Percentiles rank a stretch among this genome's conserved stretches.
Conservation (phyloP, 1,140 invertebrate genomes). For the Euglossa dilemma region DNA sequence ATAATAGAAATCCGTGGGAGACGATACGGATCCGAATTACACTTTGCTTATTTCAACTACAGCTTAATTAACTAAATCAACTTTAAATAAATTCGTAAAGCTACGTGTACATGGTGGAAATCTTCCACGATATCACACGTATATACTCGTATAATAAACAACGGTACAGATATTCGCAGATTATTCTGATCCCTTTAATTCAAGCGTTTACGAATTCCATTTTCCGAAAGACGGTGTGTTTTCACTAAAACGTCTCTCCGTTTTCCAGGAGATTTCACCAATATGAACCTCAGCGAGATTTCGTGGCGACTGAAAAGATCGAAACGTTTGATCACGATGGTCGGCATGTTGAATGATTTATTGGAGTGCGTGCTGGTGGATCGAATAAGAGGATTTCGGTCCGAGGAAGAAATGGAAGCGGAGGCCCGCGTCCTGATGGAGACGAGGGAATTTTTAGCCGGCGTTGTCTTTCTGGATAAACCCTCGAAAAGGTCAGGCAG, state of each 20-base stretch:
- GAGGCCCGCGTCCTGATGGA: slow-evolving; percentile 83
- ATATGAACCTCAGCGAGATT: slow-evolving; percentile 73
- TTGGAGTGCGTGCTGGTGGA: slow-evolving; percentile 85
- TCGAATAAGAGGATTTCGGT: slow-evolving; percentile 82
- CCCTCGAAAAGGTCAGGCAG: slow-evolving; percentile 65
- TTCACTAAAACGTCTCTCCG: not conserved
- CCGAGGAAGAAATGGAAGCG: slow-evolving; percentile 81
- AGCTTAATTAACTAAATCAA: too few relatives aligned
- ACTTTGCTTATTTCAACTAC: too few relatives aligned
- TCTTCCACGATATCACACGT: too few relatives aligned
- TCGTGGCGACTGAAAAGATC: slow-evolving; percentile 75
- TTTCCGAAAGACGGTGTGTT: not conserved
- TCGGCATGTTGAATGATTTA: slow-evolving; percentile 80
- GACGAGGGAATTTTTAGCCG: slow-evolving; percentile 84
- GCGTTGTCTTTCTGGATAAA: slow-evolving; percentile 81
- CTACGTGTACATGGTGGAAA: too few relatives aligned
- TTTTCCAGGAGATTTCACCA: slow-evolving; percentile 66
- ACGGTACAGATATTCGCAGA: not conserved
- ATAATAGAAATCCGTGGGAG: too few relatives aligned
- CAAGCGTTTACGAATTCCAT: not conserved
- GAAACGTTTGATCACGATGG: slow-evolving; percentile 72
- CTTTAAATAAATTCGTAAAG: too few relatives aligned
- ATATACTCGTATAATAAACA: too few relatives aligned
- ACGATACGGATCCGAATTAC: too few relatives aligned
- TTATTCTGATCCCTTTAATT: not conserved